Evolutionary conservation across 2,797 vertebrate genomes (phyloP).

Genomic region (Pogonophryne albipinna): DNA sequence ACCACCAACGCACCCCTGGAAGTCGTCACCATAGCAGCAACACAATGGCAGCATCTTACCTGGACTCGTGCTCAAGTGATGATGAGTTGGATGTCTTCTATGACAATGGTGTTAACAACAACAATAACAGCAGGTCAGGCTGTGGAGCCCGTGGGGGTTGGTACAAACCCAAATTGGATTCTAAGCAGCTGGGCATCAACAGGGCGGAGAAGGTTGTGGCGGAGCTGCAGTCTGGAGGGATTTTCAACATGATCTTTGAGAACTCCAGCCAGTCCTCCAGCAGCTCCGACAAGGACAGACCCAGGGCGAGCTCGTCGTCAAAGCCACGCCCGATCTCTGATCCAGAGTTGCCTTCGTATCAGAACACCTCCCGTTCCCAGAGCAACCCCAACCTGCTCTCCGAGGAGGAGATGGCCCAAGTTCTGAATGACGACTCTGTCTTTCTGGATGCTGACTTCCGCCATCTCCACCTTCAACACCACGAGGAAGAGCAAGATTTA

Average conservation of each 20-base stretch:
- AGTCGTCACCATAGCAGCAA: slow-evolving; percentile 72
- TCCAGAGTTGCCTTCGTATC: slow-evolving; percentile 82
- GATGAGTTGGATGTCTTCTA: slow-evolving; percentile 90
- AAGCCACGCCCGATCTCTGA: slow-evolving; percentile 86
- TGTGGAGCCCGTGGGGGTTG: slow-evolving; percentile 82
- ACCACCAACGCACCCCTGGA: slow-evolving; percentile 65
- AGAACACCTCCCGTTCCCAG: slow-evolving; percentile 60
- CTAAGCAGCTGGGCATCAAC: slow-evolving; percentile 95
- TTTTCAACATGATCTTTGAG: slow-evolving; percentile 98
- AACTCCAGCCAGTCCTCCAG: slow-evolving; percentile 88
- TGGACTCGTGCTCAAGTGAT: slow-evolving; percentile 95
- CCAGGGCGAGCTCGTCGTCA: slow-evolving; percentile 63
- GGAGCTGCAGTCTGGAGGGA: slow-evolving; percentile 96
- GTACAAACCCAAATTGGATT: slow-evolving; percentile 91
- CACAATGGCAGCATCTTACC: slow-evolving; percentile 64
- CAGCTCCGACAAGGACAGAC: slow-evolving; percentile 83
- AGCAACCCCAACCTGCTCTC: slow-evolving; percentile 85
- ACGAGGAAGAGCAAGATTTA: slow-evolving; percentile 69
- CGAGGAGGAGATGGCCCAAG: slow-evolving; percentile 88
- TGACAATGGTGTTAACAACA: slow-evolving; percentile 71
- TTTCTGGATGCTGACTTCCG: slow-evolving; percentile 83
- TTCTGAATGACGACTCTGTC: slow-evolving; percentile 87
- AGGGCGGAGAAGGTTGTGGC: slow-evolving; percentile 96
- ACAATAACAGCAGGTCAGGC: slow-evolving; percentile 72
- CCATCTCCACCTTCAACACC: slow-evolving; percentile 73